Percentiles rank a stretch among this genome's conserved stretches.
Evolutionary conservation across 2,113 vertebrate genomes (phyloP).

Genomic region (Trematocara nigrifrons): DNA sequence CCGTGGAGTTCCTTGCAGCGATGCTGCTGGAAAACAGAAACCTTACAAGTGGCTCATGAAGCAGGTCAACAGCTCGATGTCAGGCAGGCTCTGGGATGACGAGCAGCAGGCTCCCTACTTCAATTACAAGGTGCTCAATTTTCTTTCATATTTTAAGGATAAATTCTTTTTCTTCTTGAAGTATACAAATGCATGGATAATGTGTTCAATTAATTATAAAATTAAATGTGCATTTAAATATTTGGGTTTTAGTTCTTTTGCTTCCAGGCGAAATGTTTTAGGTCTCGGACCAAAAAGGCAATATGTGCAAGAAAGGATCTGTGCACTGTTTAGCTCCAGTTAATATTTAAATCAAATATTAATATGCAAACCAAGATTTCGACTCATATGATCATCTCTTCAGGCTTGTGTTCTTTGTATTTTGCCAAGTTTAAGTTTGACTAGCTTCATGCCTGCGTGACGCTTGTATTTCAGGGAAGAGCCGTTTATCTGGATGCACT

Average conservation of each 20-base stretch:
- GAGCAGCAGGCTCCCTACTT: conserved; percentile 84
- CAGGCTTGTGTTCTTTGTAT: not conserved
- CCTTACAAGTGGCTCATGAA: conserved; percentile 82
- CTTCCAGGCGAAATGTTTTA: not conserved
- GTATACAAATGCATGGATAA: not conserved
- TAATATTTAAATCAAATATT: not conserved
- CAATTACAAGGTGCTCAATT: conserved; percentile 79
- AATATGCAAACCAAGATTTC: not conserved
- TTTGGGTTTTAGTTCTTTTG: not conserved
- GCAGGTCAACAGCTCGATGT: conserved; percentile 79
- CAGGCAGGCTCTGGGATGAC: conserved; percentile 82
- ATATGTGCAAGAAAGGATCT: not conserved
- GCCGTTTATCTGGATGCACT: not conserved
- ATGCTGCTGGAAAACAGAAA: conserved; percentile 84
- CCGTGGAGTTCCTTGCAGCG: conserved; percentile 88
- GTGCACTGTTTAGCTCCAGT: not conserved
- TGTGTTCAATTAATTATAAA: not conserved
- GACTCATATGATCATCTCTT: rapidly evolving
- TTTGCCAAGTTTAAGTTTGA: not conserved
- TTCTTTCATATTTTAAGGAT: not conserved
- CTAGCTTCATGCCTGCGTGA: not conserved
- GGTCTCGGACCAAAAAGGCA: not conserved
- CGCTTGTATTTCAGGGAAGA: not conserved
- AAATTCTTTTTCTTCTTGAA: not conserved
- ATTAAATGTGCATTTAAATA: not conserved